These are phyloP conservation scores for Molanna angustata DNA, from an alignment of 2,888 invertebrate species.

Conservation along the genomic window DNA sequence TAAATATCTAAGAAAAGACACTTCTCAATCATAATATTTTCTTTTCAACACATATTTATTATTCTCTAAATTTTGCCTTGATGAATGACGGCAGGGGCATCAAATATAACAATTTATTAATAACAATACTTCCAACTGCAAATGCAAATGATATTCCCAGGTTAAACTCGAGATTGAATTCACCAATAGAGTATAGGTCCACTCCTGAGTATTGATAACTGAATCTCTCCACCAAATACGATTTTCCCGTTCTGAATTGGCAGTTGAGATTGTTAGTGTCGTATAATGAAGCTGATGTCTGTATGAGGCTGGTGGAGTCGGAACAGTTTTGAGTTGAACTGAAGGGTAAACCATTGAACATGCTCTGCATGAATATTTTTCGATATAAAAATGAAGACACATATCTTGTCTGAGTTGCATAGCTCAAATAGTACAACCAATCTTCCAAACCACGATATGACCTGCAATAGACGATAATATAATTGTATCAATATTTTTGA, in stretches of 20 bases:
- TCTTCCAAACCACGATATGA: constrained; percentile 76
- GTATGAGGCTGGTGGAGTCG: constrained; percentile 48
- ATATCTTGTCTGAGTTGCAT: constrained; percentile 76
- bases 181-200: constrained; percentile 56
- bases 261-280: constrained; percentile 58
- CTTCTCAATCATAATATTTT: no score
- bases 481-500: no score
- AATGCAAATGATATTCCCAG: constrained; percentile 81
- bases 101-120: constrained; percentile 82
- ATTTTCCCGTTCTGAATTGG: constrained; percentile 67
- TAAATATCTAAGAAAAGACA: no score
- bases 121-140: constrained; percentile 73
- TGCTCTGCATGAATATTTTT: constrained; percentile 62
- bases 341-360: constrained; percentile 55
- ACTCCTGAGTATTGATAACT: constrained; percentile 55
- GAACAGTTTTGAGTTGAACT: constrained; percentile 57
- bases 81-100: constrained; percentile 81
- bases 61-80: constrained; percentile 84
- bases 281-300: constrained; percentile 52
- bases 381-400: constrained; percentile 73
- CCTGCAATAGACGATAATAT: no score
- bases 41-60: no score
- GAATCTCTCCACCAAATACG: constrained; percentile 71
- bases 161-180: constrained; percentile 71
- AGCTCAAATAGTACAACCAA: constrained; percentile 78